Conservation (phyloP, 1,140 invertebrate genomes). For the Drosophila mojavensis region DNA sequence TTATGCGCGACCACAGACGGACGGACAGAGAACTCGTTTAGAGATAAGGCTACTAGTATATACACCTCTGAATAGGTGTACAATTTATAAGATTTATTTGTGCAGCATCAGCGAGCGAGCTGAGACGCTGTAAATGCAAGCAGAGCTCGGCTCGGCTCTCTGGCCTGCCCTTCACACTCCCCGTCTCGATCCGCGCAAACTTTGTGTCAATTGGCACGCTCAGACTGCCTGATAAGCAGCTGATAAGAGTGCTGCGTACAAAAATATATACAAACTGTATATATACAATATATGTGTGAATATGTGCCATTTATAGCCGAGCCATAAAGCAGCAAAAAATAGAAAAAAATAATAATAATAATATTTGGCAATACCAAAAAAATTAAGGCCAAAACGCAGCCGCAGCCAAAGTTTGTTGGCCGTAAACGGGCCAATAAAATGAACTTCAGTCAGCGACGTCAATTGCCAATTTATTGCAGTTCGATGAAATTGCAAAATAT, state of each 20-base stretch:
- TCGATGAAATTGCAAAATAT: slow-evolving; percentile 11
- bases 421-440: slow-evolving; percentile 11
- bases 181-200: neutral
- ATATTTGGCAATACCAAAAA: neutral
- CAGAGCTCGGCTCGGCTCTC: neutral
- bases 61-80: neutral
- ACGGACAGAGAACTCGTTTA: slow-evolving; percentile 58
- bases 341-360: neutral
- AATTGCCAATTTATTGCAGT: slow-evolving; percentile 38
- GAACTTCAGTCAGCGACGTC: slow-evolving; percentile 28
- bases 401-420: neutral
- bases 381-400: slow-evolving; percentile 19
- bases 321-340: slow-evolving; percentile 14
- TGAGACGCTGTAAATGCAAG: neutral
- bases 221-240: slow-evolving; percentile 31
- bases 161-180: neutral
- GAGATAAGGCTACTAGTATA: slow-evolving; percentile 1
- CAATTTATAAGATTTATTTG: too few relatives aligned
- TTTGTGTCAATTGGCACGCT: slow-evolving; percentile 28
- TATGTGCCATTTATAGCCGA: slow-evolving; percentile 10
- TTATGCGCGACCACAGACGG: slow-evolving; percentile 20
- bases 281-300: neutral
- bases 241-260: slow-evolving; percentile 21
- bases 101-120: slow-evolving; percentile 1
- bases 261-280: neutral